A percentile compares a stretch with the other conserved stretches of the same genome.
These are phyloP conservation scores for Valencia hispanica DNA, from an alignment of 2,797 vertebrate genomes.

Conservation along the genomic window DNA sequence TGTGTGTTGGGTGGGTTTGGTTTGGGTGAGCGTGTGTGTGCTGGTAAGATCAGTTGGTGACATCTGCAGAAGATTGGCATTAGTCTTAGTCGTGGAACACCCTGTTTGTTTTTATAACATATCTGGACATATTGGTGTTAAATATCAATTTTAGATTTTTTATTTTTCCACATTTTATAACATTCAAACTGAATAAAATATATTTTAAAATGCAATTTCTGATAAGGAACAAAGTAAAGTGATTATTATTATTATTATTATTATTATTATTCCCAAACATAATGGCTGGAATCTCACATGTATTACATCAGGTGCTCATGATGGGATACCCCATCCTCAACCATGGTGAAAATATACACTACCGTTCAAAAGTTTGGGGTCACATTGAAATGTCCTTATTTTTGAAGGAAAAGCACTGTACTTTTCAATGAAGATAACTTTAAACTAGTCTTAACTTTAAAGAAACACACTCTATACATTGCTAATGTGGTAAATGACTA, in stretches of 20 bases:
- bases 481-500: too few species aligned
- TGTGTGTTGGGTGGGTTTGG: constrained; percentile 27
- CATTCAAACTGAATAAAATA: too few species aligned
- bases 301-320: background rate
- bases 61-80: constrained; percentile 90
- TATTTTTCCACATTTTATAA: background rate
- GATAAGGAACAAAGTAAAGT: background rate
- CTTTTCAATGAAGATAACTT: too few species aligned
- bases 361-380: too few species aligned
- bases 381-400: too few species aligned
- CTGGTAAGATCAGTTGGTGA: constrained; percentile 91
- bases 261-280: background rate
- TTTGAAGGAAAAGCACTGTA: too few species aligned
- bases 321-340: too few species aligned
- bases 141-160: background rate
- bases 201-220: background rate
- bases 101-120: background rate
- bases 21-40: constrained; percentile 48
- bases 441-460: too few species aligned
- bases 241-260: too few species aligned
- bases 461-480: too few species aligned
- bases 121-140: background rate
- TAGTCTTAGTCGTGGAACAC: constrained; percentile 63
- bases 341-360: too few species aligned
- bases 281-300: background rate